These are phyloP conservation scores for Drosophila lini DNA, from an alignment of 1,140 invertebrate species.

Conservation along the genomic window DNA sequence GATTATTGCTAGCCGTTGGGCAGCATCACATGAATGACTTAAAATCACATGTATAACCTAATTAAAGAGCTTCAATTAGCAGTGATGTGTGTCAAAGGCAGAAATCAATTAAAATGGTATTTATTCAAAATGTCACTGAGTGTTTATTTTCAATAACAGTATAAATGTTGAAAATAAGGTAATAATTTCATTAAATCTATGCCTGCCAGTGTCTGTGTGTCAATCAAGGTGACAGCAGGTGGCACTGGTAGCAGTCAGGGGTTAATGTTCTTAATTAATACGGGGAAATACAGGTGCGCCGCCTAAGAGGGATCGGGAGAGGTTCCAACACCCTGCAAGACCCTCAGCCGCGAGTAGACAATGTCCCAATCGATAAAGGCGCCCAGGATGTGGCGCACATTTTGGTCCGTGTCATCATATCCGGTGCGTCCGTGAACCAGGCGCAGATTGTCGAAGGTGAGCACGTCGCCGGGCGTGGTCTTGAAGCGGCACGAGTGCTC, in stretches of 20 bases:
- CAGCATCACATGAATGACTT: background rate
- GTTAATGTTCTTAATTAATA: conserved; percentile 14
- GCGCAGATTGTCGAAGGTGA: conserved; percentile 89
- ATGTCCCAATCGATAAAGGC: conserved; percentile 91
- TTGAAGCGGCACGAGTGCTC: conserved; percentile 87
- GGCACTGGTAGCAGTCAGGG: background rate
- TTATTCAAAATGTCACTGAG: conserved; percentile 33
- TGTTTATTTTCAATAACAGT: conserved; percentile 15
- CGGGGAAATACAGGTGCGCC: background rate
- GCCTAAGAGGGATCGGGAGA: background rate
- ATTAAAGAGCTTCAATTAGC: conserved; percentile 35
- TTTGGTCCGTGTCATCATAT: conserved; percentile 86
- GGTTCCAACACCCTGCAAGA: conserved; percentile 41
- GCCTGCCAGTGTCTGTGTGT: conserved; percentile 15
- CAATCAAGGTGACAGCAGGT: conserved; percentile 18
- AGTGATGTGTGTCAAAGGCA: conserved; percentile 25
- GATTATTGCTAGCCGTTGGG: conserved; percentile 1
- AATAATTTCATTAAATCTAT: conserved; percentile 26
- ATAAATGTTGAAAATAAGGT: conserved; percentile 7
- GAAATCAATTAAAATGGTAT: conserved; percentile 26
- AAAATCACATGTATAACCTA: conserved; percentile 30
- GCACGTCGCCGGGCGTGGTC: conserved; percentile 87
- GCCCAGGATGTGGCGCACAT: conserved; percentile 88
- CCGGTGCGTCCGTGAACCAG: conserved; percentile 88
- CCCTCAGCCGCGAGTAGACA: conserved; percentile 87